Evolutionary conservation across 2,113 vertebrate genomes (phyloP), one percentile per base, ranked within the genome.

Genomic region (Capreolus pygargus): DNA sequence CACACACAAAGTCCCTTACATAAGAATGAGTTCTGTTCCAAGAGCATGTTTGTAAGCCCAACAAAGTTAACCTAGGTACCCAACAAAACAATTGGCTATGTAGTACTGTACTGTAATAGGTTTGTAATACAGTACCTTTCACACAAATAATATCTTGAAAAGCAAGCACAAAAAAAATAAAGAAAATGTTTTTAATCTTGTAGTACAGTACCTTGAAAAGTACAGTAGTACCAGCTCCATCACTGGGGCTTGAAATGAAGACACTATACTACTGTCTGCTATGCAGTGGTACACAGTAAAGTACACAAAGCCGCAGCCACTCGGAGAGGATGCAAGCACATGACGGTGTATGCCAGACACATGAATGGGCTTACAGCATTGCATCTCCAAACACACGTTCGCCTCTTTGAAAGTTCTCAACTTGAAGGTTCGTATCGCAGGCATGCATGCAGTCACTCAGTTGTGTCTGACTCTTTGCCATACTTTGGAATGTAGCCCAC

Each of bases 381-480:
- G 36, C 36, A 25, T 74, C 25, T 76, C 13, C 7, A 6, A 76
- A 76, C 23, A 43, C 5, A 43, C 2, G 23, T 27, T 76, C 1
- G 0, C 36, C 21, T 76, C 23, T 43, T 27, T 27, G 70, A 76
- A 76, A 76, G 70, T 25, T 76, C 39, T 76, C 70, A 43, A 27
- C 23, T 43, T 27, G 12, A 43, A 7, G 12, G 23, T 43, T 76
- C 36, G 10, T 74, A 74, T 43, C 21, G 70, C 6, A 74, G 70
- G 36, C 2, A 1, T 14, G 23, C 3, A 1, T 27, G 58, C 21
- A 25, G 25, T 76, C 3, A 0, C 12, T 43, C 39, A 15, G 39
- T 15, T 14, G 6, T 43, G 39, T 43, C n/a, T 74, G 67, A 74
- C 19, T 39, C 39, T 76, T 43, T 76, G 70, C 23, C 36, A 76